A percentile compares a stretch with the other conserved stretches of the same genome.
Conservation (phyloP, 1,140 invertebrate genomes). For the Amyelois transitella region DNA sequence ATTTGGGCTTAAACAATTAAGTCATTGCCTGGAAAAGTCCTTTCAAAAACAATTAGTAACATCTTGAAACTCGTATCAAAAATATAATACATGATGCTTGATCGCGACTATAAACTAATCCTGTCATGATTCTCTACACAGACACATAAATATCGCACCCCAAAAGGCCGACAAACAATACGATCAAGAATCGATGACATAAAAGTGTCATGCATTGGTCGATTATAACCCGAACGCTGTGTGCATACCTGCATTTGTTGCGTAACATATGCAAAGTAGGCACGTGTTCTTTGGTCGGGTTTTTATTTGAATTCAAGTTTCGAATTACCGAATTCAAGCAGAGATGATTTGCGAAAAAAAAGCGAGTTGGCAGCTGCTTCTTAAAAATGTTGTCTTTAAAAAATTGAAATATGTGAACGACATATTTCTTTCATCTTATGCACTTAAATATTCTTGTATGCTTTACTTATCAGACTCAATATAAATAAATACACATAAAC, state of each 20-base stretch:
- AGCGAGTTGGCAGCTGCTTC: not conserved
- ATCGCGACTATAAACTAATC: too few relatives aligned
- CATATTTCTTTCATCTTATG: too few relatives aligned
- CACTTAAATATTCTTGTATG: too few relatives aligned
- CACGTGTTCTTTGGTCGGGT: constrained; percentile 33
- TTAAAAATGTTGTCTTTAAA: too few relatives aligned
- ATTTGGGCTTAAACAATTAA: not conserved
- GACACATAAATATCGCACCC: constrained; percentile 7
- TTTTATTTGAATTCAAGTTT: not conserved
- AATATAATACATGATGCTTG: too few relatives aligned
- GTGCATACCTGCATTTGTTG: constrained; percentile 20
- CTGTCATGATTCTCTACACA: too few relatives aligned
- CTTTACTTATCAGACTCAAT: too few relatives aligned
- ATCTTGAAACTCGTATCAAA: too few relatives aligned
- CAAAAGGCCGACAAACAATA: constrained; percentile 12
- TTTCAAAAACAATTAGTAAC: too few relatives aligned
- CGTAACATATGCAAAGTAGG: constrained; percentile 41
- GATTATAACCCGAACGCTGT: constrained; percentile 29
- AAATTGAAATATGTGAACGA: too few relatives aligned
- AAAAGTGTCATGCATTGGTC: constrained; percentile 41
- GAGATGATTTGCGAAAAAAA: not conserved
- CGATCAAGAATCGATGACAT: constrained; percentile 45
- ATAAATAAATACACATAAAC: too few relatives aligned
- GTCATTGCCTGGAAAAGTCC: not conserved
- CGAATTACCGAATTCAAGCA: not conserved